Evolutionary conservation across 2,113 vertebrate species (phyloP), one percentile per base, ranked within the genome.

Genomic region (Phaetusa simplex): DNA sequence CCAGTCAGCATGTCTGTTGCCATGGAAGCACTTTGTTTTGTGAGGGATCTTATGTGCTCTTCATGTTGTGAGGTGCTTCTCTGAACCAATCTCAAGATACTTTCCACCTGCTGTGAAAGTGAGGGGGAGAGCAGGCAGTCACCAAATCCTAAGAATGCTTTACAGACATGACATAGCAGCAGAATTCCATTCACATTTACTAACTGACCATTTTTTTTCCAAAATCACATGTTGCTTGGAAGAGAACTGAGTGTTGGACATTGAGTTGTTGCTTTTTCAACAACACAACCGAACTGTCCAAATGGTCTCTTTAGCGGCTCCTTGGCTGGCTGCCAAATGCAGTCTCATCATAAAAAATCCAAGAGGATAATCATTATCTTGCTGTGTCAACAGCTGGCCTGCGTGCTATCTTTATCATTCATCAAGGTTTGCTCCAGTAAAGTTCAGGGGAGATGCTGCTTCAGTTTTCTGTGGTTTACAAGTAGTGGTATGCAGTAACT

Each of bases 321-420:
- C 62, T 73, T 95, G 95, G 79, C 93, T 53, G 93, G 26, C 86
- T 77, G 89, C 93, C 88, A 95, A 66, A 12, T 3, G 26, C 91
- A 65, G 91, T 52, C 88, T 97, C 94, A 96, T 88, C 88, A 61
- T 92, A 88, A 93, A 95, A 86, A 80, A 90, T 92, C 86, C 88
- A 92, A 73, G 88, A 88, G 74, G 71, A 96, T 95, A 77, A 97
- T 95, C 59, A 88, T 95, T 82, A 80, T 93, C 88, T 95, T 92
- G 93, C 94, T 95, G 91, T 78, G 91, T 96, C 95, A 97, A 88
- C 89, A 94, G 95, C 96, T 94, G 92, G 82, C 71, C 64, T 70
- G 76, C 12, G 11, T 47, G 50, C 90, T 82, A 3, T 32, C 80
- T 49, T 70, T 26, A 12, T 83, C 79, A 45, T 50, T 95, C 77